A percentile compares a stretch with the other conserved stretches of the same genome.
Evolutionary conservation across 2,888 invertebrate species (phyloP).

Genomic region (Tiliacea citrago): DNA sequence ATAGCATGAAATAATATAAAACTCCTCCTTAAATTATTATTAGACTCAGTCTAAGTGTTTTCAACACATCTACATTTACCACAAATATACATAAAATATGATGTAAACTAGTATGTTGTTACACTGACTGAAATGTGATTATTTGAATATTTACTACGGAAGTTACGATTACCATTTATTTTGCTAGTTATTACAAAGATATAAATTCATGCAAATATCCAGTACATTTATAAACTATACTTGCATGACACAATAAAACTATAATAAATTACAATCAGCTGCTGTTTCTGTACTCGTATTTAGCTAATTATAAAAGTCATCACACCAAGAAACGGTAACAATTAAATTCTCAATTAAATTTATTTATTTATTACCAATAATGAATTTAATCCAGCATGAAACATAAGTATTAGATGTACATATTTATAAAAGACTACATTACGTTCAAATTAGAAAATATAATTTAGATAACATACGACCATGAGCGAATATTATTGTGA

Average conservation of each 20-base stretch:
- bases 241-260: not conserved
- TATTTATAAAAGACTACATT: no score
- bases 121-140: constrained; percentile 14
- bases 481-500: not conserved
- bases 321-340: not conserved
- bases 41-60: constrained; percentile 55
- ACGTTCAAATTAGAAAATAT: no score
- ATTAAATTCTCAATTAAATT: no score
- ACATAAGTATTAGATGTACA: no score
- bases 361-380: no score
- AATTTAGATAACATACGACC: no score
- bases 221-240: not conserved
- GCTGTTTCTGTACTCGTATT: not conserved
- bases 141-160: not conserved
- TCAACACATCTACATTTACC: constrained; percentile 38
- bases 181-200: not conserved
- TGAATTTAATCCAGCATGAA: no score
- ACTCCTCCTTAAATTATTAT: constrained; percentile 25
- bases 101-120: constrained; percentile 5
- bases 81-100: constrained; percentile 49
- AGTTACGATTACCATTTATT: not conserved
- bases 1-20: constrained; percentile 22
- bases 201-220: not conserved
- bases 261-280: constrained; percentile 6
- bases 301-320: constrained; percentile 1